Base-by-base conservation (phyloP, 2,888 invertebrate species). In the Sarcophaga carnaria region DNA sequence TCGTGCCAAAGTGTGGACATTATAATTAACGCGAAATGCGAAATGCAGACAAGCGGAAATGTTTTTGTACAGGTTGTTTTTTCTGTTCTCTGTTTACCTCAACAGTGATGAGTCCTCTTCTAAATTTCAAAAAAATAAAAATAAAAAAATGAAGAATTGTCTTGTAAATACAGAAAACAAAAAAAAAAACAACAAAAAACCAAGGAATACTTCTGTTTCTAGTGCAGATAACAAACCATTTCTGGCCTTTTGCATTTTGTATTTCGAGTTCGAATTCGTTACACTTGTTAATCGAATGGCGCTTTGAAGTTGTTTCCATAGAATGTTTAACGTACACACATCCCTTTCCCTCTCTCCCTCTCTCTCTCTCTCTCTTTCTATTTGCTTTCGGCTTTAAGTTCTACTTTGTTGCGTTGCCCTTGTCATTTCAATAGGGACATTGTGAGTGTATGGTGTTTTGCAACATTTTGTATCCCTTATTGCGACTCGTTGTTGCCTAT, bases 1-100 rank as follows among this genome's bases (percentile, higher is more conserved):
- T 89, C 88, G 89, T 88, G 89, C 90, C 90, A 90, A 88, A 88
- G 87, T 88, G 89, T 87, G 89, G 89, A 92, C 91, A 91, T 90
- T 91, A 91, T 91, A 92, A 91, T 91, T 91, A 91, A 91, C 88
- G 86, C 54, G 54, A 54, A 54, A 54, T 54, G 54, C 87, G 79
- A 86, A 88, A 88, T 81, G 85, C 87, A 87, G 87, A 87, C 87
- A 87, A 87, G 87, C 87, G 87, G 87, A 87, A 87, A 87, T 87
- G 84, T 87, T 84, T 81, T 64, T 81, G 80, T 69, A 81, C 14
- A 59, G 74, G 14, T 70, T 20, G 69, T 80, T 60, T 74, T 69
- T 1, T 49, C 4, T 49, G 2, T 49, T 12, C 17, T 27, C 37
- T 37, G 37, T 37, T 37, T 17, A 54, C 17, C 17, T 54, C 54